Base-by-base conservation (phyloP, 2,888 invertebrate genomes). In the Orthosia incerta region DNA sequence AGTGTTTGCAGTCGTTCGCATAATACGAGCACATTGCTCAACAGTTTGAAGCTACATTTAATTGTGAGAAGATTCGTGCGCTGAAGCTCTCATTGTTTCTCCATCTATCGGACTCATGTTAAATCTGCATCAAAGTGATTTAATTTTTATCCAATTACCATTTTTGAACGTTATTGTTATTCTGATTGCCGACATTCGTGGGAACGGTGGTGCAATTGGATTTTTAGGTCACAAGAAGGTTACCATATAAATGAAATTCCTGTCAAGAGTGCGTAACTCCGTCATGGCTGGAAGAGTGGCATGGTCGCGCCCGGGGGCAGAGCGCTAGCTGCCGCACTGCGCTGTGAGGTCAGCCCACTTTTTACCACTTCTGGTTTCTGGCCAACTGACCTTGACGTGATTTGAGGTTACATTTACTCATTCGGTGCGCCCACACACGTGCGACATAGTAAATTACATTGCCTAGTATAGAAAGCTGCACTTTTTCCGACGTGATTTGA, bases 401-500 rank as follows among this genome's bases (percentile, higher is more conserved):
- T 93, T 92, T 93, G 91, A 93, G 93, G 92, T 93, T 93, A 91
- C 91, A 91, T 92, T 93, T 93, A 92, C 91, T 91, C 89, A 93
- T 93, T 93, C 90, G 85, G 87, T 87, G 79, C 89, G 86, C 88
- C 88, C 86, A 87, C 83, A 82, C 89, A 84, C 89, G 87, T 85
- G 82, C 86, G 86, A 86, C 86, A 88, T 89, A 89, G 83, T 89
- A 91, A 88, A 91, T 90, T 70, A 87, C 80, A 89, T 87, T 83
- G 85, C 89, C 87, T 84, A 88, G 87, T 90, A 90, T 93, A 94
- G 95, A 95, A 95, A 95, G 95, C 88, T 90, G 84, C 86, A 93
- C 93, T 93, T 93, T 94, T 94, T 89, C 91, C 89, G 74, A 91
- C 95, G 95, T 95, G 95, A 91, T 90, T 88, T 74, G 94, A 92